These are phyloP conservation scores for Drosophila dunni DNA, from an alignment of 1,140 invertebrate genomes.

Conservation along the genomic window DNA sequence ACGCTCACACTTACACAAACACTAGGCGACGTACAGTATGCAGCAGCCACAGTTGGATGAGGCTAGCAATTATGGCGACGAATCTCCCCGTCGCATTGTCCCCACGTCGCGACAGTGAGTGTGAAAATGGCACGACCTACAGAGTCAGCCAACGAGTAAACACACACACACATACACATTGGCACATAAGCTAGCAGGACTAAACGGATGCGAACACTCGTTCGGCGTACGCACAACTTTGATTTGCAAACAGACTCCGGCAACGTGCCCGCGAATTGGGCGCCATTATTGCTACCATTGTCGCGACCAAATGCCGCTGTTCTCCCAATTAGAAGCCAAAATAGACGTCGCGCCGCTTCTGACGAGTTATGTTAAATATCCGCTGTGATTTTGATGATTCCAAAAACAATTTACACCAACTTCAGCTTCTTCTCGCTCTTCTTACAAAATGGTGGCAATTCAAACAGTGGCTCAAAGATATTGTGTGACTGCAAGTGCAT, in stretches of 20 bases:
- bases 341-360: slow-evolving; percentile 65
- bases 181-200: slow-evolving; percentile 22
- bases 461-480: neutral
- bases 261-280: slow-evolving; percentile 60
- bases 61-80: slow-evolving; percentile 69
- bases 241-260: slow-evolving; percentile 61
- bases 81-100: slow-evolving; percentile 56
- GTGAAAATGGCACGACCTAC: slow-evolving; percentile 58
- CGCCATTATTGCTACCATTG: slow-evolving; percentile 73
- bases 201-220: slow-evolving; percentile 55
- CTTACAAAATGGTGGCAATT: neutral
- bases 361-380: slow-evolving; percentile 57
- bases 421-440: neutral
- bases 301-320: slow-evolving; percentile 73
- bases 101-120: slow-evolving; percentile 52
- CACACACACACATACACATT: slow-evolving; percentile 39
- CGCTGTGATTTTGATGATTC: slow-evolving; percentile 1
- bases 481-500: too few species aligned
- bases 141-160: slow-evolving; percentile 40
- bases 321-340: slow-evolving; percentile 69
- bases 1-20: neutral
- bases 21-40: slow-evolving; percentile 7
- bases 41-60: slow-evolving; percentile 55
- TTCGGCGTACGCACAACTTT: slow-evolving; percentile 60
- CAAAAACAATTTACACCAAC: neutral